Base-by-base conservation (phyloP, 2,888 invertebrate species). In the Archips crataeganus region DNA sequence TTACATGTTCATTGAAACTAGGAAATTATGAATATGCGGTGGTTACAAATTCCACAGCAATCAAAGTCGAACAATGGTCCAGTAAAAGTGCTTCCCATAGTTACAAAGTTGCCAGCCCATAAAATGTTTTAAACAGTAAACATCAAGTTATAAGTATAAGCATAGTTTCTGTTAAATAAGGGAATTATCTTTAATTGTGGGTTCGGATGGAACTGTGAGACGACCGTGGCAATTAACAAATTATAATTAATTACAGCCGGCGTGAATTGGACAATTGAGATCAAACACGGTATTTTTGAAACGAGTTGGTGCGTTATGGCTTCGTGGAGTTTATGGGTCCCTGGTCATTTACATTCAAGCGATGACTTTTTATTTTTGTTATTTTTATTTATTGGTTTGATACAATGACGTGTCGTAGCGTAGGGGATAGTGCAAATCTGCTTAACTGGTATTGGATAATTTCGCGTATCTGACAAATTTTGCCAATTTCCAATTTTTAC, bases 251-350 rank as follows among this genome's bases (percentile, higher is more conserved):
- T 79, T 78, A 81, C 60, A 71, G 68, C 73, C 78, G 78, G 83
- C 82, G 82, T 81, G 78, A 82, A 84, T 84, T 82, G 82, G 81
- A 79, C 78, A 77, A 79, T 83, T 83, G 78, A 74, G 75, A 77
- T 77, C 76, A 80, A 79, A 79, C 76, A 62, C 72, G 57, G 63
- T 42, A 45, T 61, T 69, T 74, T 65, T 70, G 23, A 57, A 54
- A 47, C 47, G 57, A 34, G 67, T 47, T 70, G n/a, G 60, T 59
- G 64, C 36, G 15, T 23, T 67, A 42, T 60, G 23, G 49, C 62
- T 69, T 57, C 49, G 42, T 13, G 32, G 32, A 34, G 68, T 68
- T 60, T 71, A 73, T 73, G 63, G 36, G 49, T n/a, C 15, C 68
- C 64, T 73, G 39, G 73, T 73, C 47, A 57, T 69, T 68, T 60